phyloP scores from a whole-genome alignment of 1,140 invertebrate genomes.

The Pseudomyrmex gracilis region DNA sequence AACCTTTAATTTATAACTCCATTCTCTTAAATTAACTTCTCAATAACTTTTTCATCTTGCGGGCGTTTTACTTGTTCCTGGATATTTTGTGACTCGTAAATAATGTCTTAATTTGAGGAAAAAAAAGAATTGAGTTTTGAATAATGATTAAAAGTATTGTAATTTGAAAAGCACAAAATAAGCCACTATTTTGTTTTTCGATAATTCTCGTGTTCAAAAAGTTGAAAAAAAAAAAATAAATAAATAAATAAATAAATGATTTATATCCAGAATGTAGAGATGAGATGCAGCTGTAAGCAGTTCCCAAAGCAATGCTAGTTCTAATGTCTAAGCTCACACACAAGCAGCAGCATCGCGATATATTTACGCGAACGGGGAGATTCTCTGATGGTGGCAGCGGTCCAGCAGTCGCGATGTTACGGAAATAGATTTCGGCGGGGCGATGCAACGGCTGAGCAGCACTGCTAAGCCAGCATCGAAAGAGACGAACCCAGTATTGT shows the following conservation, averaged over 20 bases:
- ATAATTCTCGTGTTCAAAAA: background rate
- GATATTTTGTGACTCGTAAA: no score
- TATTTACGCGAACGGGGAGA: conserved; percentile 85
- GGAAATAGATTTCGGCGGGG: conserved; percentile 81
- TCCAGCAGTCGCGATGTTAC: conserved; percentile 78
- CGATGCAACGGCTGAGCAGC: conserved; percentile 66
- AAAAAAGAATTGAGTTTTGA: no score
- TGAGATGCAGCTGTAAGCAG: background rate
- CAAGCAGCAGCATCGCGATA: conserved; percentile 70
- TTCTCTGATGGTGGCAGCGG: conserved; percentile 79
- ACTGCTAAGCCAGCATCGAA: conserved; percentile 38
- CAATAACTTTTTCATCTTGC: no score
- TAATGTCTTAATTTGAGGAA: no score
- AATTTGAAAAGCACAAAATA: no score
- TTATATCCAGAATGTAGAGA: background rate
- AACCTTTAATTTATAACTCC: background rate
- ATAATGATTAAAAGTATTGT: no score
- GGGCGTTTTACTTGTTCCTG: no score
- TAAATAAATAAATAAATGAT: no score
- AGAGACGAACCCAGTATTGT: conserved; percentile 72
- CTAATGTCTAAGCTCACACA: conserved; percentile 28
- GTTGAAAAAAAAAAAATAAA: background rate
- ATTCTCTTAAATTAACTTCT: no score
- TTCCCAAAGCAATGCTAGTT: conserved; percentile 29
- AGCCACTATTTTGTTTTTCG: no score